Conservation (phyloP, 2,888 invertebrate species). For the Allygus modestus region DNA sequence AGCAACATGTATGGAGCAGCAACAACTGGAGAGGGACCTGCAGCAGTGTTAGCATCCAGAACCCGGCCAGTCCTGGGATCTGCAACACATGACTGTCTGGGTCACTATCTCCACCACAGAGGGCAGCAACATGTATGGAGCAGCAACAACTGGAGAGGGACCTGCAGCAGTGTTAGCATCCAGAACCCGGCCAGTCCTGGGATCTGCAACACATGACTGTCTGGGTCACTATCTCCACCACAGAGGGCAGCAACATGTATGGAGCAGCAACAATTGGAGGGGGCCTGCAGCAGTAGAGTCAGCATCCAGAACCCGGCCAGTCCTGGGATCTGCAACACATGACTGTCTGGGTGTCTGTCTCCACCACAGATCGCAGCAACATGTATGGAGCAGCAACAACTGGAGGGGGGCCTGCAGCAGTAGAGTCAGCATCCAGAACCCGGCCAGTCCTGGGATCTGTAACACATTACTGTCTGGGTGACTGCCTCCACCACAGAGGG, state of each 20-base stretch:
- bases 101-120: neutral
- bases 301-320: constrained; percentile 93
- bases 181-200: constrained; percentile 94
- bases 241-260: constrained; percentile 73
- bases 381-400: constrained; percentile 80
- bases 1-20: constrained; percentile 76
- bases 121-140: constrained; percentile 84
- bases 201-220: constrained; percentile 76
- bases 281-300: constrained; percentile 91
- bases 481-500: constrained; percentile 11
- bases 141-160: constrained; percentile 90
- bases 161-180: constrained; percentile 90
- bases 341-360: neutral
- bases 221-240: constrained; percentile 21
- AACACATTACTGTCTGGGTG: constrained; percentile 22
- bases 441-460: constrained; percentile 93
- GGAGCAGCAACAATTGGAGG: constrained; percentile 87
- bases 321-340: constrained; percentile 83
- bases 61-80: constrained; percentile 94
- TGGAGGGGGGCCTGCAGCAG: constrained; percentile 92
- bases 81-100: constrained; percentile 72
- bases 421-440: constrained; percentile 92
- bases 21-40: constrained; percentile 91
- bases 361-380: constrained; percentile 27
- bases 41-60: constrained; percentile 92